Percentiles rank a stretch among this genome's conserved stretches.
Conservation (phyloP, 2,888 invertebrate genomes). For the Nephrotoma guestfalica region DNA sequence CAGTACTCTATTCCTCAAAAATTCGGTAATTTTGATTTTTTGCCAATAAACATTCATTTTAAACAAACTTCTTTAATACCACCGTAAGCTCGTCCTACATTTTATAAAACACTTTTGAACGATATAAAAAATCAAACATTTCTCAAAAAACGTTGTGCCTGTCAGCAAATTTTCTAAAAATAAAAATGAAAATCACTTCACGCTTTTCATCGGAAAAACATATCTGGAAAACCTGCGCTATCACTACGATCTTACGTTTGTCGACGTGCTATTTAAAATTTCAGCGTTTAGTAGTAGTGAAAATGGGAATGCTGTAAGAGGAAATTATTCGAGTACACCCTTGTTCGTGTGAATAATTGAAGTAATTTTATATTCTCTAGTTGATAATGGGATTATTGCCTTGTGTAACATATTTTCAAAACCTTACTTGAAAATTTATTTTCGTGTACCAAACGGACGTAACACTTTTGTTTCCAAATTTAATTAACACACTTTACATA, state of each 20-base stretch:
- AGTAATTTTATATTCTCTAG: background rate
- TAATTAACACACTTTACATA: background rate
- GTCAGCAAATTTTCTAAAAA: background rate
- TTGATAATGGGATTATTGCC: background rate
- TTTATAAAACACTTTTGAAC: too few species aligned
- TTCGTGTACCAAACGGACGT: background rate
- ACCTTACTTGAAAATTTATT: background rate
- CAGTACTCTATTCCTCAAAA: too few species aligned
- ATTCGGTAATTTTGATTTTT: too few species aligned
- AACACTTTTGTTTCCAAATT: background rate
- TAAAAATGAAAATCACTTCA: background rate
- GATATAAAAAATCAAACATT: too few species aligned
- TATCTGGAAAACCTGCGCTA: background rate
- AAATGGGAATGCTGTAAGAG: background rate
- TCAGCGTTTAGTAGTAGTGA: background rate
- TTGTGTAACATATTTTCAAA: background rate
- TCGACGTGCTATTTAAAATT: background rate
- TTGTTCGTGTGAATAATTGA: background rate
- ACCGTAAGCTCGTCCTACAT: too few species aligned
- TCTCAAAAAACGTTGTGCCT: too few species aligned
- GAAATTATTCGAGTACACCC: background rate
- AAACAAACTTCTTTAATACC: too few species aligned
- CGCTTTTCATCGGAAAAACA: background rate
- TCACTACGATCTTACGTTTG: background rate
- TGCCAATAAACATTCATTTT: too few species aligned